Conservation (phyloP, 2,888 invertebrate genomes). For the Gandaritis pyraliata region DNA sequence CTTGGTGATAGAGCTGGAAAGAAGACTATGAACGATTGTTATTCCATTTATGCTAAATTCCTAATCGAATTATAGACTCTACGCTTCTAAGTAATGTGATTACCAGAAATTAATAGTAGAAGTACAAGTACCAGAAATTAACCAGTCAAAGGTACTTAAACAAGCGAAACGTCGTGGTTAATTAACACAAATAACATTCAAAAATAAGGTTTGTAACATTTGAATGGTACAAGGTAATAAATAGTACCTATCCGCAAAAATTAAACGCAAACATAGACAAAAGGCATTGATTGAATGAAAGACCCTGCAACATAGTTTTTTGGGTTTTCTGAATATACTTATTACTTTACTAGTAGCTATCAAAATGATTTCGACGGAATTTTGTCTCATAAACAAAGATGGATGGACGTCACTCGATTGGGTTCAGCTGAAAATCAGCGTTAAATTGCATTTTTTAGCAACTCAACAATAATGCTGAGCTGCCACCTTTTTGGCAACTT, state of each 20-base stretch:
- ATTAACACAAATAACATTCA: constrained; percentile 21
- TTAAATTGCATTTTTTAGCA: too few relatives aligned
- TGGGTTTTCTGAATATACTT: constrained; percentile 15
- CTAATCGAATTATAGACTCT: constrained; percentile 3
- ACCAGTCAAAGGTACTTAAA: constrained; percentile 6
- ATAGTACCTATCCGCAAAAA: constrained; percentile 4
- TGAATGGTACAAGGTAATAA: constrained; percentile 17
- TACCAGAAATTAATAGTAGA: too few relatives aligned
- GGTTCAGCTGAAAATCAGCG: too few relatives aligned
- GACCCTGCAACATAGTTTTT: constrained; percentile 12
- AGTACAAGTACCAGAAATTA: too few relatives aligned
- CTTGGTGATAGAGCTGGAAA: neutral
- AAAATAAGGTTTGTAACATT: constrained; percentile 22
- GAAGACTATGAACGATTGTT: neutral
- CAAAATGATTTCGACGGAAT: neutral
- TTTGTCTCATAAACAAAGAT: constrained; percentile 9
- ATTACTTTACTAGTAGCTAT: constrained; percentile 1
- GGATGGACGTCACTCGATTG: too few relatives aligned
- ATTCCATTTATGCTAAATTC: constrained; percentile 10
- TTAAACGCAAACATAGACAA: constrained; percentile 6
- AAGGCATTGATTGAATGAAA: constrained; percentile 9
- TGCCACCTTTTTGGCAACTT: too few relatives aligned
- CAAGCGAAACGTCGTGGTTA: constrained; percentile 13
- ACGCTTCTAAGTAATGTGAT: constrained; percentile 9
- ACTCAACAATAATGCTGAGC: too few relatives aligned